Evolutionary conservation across 2,113 vertebrate genomes (phyloP), one percentile per base, ranked within the genome.

Genomic region (Alaudala cheleensis): DNA sequence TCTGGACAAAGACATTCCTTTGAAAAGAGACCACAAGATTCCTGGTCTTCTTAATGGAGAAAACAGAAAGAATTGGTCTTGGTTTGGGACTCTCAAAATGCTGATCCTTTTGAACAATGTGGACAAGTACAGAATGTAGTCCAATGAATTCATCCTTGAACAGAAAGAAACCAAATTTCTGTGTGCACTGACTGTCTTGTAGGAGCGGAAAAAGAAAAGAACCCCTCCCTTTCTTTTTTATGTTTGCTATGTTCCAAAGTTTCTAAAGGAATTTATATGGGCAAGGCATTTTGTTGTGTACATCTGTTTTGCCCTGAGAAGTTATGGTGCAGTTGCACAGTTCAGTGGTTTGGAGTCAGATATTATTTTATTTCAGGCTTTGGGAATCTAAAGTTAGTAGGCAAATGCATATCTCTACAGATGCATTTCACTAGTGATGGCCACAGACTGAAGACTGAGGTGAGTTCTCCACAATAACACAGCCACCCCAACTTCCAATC

Each of bases 11-110:
- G 88, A 83, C 76, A 88, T 88, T 92, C 80, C 69, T 96, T 90
- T 96, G 79, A 73, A 96, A 96, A 90, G n/a, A 94, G 87, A 97
- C 88, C 85, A 83, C 95, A 96, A 81, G 90, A 92, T 93, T 95
- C 95, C 76, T 94, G 61, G 60, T 96, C 60, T 42, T 73, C 74
- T 94, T 95, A 96, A 94, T 83, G 64, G 79, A 96, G 93, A 96
- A 95, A 95, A 74, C 71, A 95, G 88, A 93, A 91, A 92, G 73
- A 88, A 83, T 74, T 92, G 13, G 29, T 94, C 60, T 90, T 28
- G 3, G 72, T 91, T 66, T 91, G 81, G 39, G 71, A 72, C 87
- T 47, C 64, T 78, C 56, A 83, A 62, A 88, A 53, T 45, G 13
- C 31, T 64, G 79, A 95, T 93, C 58, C 18, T 93, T 96, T 96